Evolutionary conservation across 2,113 vertebrate species (phyloP), one percentile per base, ranked within the genome.

Genomic region (Raphicerus campestris): DNA sequence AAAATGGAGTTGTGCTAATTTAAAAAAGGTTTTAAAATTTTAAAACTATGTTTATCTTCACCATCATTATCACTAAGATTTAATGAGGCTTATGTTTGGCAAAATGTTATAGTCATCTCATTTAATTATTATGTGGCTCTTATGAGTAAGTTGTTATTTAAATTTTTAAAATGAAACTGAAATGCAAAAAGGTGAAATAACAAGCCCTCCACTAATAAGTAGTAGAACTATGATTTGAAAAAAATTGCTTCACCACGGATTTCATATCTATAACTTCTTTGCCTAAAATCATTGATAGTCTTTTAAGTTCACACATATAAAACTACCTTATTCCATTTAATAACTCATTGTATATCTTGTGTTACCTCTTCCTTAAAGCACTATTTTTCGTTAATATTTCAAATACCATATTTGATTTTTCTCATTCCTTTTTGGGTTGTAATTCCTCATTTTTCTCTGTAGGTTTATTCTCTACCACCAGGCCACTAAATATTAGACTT

Each of bases 41-140:
- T 91, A n/a, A 1, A 32, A 89, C 58, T 83, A n/a, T 42, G 32
- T 82, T 82, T 91, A 78, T 88, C 84, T 92, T 94, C 30, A 77
- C 20, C n/a, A n/a, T 84, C 49, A 78, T 84, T 9, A 84, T 84
- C 66, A 63, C 84, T 93, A 45, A 92, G n/a, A 96, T 94, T 86
- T 95, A 92, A 85, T 89, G 85, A 85, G 45, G 10, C 30, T 51
- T 63, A 45, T 51, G 16, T 89, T 92, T 84, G 42, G n/a, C 56
- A 42, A 56, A 84, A 28, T 89, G 42, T 35, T 95, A 89, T 2
- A 53, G 14, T 84, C 42, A 77, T 80, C 70, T 89, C n/a, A 87
- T 95, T 95, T 95, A 60, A 77, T 95, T n/a, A 39, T 39, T 85
- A 20, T 75, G n/a, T 15, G 47, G 55, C 86, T 87, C 28, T 86